Base-by-base conservation (phyloP, 2,797 vertebrate species). In the Mionectes olivaceus region DNA sequence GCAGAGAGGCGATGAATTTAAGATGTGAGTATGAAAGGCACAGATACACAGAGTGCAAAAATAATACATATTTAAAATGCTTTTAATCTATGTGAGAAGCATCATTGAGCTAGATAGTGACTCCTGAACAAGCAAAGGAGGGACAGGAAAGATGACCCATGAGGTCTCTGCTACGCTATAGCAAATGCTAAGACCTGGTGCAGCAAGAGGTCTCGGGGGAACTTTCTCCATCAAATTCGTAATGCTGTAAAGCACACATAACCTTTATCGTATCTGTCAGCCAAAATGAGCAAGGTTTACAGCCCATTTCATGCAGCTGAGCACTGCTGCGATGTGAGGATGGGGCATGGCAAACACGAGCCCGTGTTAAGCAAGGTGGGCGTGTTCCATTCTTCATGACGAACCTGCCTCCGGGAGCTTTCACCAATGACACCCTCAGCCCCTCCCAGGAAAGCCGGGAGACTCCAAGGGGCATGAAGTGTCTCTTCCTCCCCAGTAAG, bases 281-380 rank as follows among this genome's bases (percentile, higher is more conserved):
- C 35, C 77, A 64, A 93, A 90, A 89, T 71, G 93, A 94, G 69
- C 91, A 80, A 49, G 94, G 71, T 96, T 96, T 94, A 90, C 91
- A 89, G 94, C 79, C 91, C 74, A 2, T 96, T 95, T 96, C 82
- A 83, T 52, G 22, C 86, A 83, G 86, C 91, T 90, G 75, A 94
- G 89, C 81, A 24, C 55, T 50, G 19, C 47, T 61, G 8, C 33
- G 69, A 32, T 15, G 73, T 37, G 84, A 60, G 3, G n/a, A 84
- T 35, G 0, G 0, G 69, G 52, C 32, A 13, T 21, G 56, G 86
- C 37, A 57, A 74, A 84, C 24, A 30, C 55, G 39, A 83, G 47
- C 76, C 52, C 13, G 25, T 32, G 46, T 19, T 46, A 35, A 79
- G 39, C 44, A 4, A 65, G 84, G 73, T 22, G 35, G 10, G 3